These are phyloP conservation scores for Folsomia manolachei DNA, from an alignment of 2,888 invertebrate species.

Conservation along the genomic window DNA sequence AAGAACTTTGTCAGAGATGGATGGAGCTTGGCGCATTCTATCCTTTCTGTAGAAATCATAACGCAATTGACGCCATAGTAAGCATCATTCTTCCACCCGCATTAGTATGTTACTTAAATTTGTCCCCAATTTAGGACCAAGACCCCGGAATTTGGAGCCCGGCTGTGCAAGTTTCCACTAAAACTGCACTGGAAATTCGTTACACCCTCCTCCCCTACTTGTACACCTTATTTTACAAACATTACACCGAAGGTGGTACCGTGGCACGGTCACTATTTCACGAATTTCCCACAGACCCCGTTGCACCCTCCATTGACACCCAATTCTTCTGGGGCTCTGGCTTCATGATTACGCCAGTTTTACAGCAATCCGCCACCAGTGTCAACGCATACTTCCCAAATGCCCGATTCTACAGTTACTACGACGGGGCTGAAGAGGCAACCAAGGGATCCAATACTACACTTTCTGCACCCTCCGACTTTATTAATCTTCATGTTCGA, in stretches of 20 bases:
- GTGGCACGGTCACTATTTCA: conserved; percentile 69
- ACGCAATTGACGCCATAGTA: conserved; percentile 28
- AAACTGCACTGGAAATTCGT: conserved; percentile 51
- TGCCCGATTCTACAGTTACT: conserved; percentile 67
- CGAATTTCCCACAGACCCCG: conserved; percentile 60
- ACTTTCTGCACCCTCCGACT: conserved; percentile 63
- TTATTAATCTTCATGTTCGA: conserved; percentile 64
- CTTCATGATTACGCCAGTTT: conserved; percentile 70
- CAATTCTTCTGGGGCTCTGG: conserved; percentile 77
- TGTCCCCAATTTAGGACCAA: conserved; percentile 26
- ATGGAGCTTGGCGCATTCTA: conserved; percentile 57
- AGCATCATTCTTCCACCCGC: too few species aligned
- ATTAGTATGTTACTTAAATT: too few species aligned
- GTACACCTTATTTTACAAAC: conserved; percentile 57
- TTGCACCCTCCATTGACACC: conserved; percentile 66
- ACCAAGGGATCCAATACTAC: conserved; percentile 56
- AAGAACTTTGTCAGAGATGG: conserved; percentile 60
- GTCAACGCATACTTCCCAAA: conserved; percentile 64
- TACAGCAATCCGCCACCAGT: conserved; percentile 56
- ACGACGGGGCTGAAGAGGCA: conserved; percentile 50
- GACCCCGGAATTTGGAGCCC: conserved; percentile 43
- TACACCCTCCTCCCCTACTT: conserved; percentile 57
- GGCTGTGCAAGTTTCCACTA: conserved; percentile 42
- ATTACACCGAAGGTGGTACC: conserved; percentile 68
- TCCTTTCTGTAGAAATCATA: conserved; percentile 54